Base-by-base conservation (phyloP, 1,140 invertebrate species). In the Pseudomyrmex sp. region DNA sequence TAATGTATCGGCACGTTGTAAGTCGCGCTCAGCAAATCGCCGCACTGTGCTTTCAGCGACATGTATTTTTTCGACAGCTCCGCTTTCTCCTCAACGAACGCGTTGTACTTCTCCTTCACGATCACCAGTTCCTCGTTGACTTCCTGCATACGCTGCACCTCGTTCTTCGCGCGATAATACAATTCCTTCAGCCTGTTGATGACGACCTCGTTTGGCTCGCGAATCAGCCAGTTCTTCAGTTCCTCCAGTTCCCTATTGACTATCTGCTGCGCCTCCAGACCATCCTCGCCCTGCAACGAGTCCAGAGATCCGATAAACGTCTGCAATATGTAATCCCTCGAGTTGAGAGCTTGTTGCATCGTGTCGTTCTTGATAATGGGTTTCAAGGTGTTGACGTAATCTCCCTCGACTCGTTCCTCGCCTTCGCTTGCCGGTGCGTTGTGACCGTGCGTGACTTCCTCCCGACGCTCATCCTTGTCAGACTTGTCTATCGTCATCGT, bases 81-180 rank as follows among this genome's bases (percentile, higher is more conserved):
- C 12, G 92, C 83, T 83, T 95, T 95, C 80, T 95, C 95, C 63
- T 95, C 93, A 50, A 92, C 92, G 7, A 92, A 92, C 48, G 84
- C 80, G 65, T 94, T 93, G 85, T 93, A 95, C 74, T 94, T 94
- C 85, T 95, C 95, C 62, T 95, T 95, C 18, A 95, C 84, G 18
- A 93, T 91, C 65, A 95, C 93, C 61, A 95, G 82, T 85, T 95
- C 95, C 80, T 95, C 95, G 75, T 94, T 94, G 7, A 95, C 82
- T 70, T 94, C 94, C 72, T 92, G 91, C 73, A 93, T 91, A 56
- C 93, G 91, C 72, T 92, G 90, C 66, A 91, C 90, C 84, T 95
- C 93, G 72, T 94, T 94, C 85, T 92, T 92, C 23, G 92, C 86
- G 75, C 90, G 88, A 73, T 91, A 91, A 77, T 93, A 93, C 9